Base-by-base conservation (phyloP, 37 sponge, comb jelly and placozoan species). In the Ephydatia muelleri region DNA sequence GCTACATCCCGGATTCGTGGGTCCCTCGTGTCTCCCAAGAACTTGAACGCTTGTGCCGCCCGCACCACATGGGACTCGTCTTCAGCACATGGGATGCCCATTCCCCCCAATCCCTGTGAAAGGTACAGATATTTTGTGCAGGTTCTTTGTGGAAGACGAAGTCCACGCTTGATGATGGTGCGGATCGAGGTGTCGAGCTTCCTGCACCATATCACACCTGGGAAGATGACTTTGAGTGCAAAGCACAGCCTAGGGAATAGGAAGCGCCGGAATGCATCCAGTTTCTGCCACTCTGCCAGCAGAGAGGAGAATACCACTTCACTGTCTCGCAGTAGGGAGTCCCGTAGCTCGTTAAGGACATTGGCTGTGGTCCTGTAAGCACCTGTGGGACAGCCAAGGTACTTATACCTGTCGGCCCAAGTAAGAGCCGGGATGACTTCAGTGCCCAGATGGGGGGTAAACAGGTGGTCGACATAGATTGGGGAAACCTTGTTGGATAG, bases 211-310 rank as follows among this genome's bases (percentile, higher is more conserved):
- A 32, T 43, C 25, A n/a, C 0, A 2, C 28, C 34, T 1, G 76
- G 72, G 0, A 66, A 22, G 67, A 81, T 28, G 28, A 29, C 27
- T 21, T 57, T 43, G 6, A 43, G 47, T 4, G 47, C 47, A 43
- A 43, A 43, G 47, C 47, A 43, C 47, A 40, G 34, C 26, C 64
- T 78, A 23, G 89, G 70, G 35, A 79, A 5, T 0, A 83, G 48
- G 65, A 89, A 89, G 5, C 22, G 48, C 26, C 67, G 49, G 75
- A 79, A 72, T 43, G 89, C 89, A 73, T 89, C 80, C 36, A 89
- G 16, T 68, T 89, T 89, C 75, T 83, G 89, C 89, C 89, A 89
- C 26, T 83, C 80, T 69, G 47, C 47, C 47, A 43, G 47, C 47
- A 43, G 47, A 43, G 47, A 43, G 47, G 47, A 43, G 47, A 43